Conservation (phyloP, 2,888 invertebrate species). For the Helicoverpa assulta region DNA sequence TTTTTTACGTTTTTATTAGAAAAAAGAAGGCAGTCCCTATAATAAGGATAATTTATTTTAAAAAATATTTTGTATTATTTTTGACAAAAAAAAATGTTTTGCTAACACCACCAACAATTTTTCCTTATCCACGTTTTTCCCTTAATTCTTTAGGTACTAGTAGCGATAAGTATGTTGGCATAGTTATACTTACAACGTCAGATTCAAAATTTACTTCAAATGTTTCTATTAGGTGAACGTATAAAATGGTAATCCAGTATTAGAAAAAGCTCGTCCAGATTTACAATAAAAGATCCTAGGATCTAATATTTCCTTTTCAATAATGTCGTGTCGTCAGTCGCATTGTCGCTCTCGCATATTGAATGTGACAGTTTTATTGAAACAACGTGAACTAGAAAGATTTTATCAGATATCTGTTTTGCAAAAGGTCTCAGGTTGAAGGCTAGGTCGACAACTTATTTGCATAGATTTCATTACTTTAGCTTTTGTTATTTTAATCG, state of each 20-base stretch:
- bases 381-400: conserved; percentile 67
- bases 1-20: too few species aligned
- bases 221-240: neutral
- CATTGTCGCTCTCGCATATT: conserved; percentile 74
- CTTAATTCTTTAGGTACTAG: too few species aligned
- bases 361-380: conserved; percentile 77
- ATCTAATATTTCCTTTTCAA: conserved; percentile 68
- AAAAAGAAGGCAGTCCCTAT: too few species aligned
- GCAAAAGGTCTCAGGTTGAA: conserved; percentile 15
- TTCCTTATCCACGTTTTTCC: too few species aligned
- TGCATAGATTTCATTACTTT: neutral
- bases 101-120: too few species aligned
- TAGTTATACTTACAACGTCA: neutral
- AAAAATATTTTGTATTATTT: too few species aligned
- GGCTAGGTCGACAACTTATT: neutral
- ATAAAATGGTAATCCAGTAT: conserved; percentile 3
- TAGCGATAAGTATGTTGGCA: too few species aligned
- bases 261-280: conserved; percentile 24
- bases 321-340: conserved; percentile 68
- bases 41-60: too few species aligned
- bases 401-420: conserved; percentile 46
- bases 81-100: too few species aligned
- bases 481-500: neutral
- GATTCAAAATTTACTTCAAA: neutral
- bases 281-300: conserved; percentile 42